A percentile compares a stretch with the other conserved stretches of the same genome.
These are phyloP conservation scores for Araneus ventricosus DNA, from an alignment of 1,140 invertebrate genomes.

Conservation along the genomic window DNA sequence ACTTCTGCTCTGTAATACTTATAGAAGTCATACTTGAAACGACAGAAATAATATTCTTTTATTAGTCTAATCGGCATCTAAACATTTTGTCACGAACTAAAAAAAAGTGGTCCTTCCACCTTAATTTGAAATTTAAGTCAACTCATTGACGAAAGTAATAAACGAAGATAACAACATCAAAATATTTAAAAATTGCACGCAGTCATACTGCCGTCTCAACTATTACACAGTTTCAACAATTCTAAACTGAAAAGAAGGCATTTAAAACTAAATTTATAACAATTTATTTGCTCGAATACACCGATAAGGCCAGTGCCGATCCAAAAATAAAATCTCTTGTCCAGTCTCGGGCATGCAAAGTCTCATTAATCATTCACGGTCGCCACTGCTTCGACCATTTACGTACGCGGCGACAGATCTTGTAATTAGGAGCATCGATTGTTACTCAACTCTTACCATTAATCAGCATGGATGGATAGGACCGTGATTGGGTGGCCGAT, in stretches of 20 bases:
- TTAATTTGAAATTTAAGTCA: too few species aligned
- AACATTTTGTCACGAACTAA: too few species aligned
- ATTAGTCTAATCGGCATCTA: too few species aligned
- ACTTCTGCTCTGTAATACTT: too few species aligned
- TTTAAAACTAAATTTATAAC: conserved; percentile 13
- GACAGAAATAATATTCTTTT: too few species aligned
- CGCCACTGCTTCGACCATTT: conserved; percentile 13
- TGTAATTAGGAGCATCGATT: conserved; percentile 65
- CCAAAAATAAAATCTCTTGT: conserved; percentile 13
- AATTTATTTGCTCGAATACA: not conserved
- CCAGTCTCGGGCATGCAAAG: not conserved
- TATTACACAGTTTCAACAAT: not conserved
- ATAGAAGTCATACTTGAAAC: too few species aligned
- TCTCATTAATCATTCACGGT: conserved; percentile 51
- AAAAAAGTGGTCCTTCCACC: too few species aligned
- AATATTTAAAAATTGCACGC: too few species aligned
- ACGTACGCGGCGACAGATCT: conserved; percentile 25
- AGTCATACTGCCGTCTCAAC: too few species aligned
- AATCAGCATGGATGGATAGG: conserved; percentile 35
- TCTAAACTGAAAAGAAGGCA: not conserved
- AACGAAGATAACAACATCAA: too few species aligned
- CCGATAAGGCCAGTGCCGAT: not conserved
- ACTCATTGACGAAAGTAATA: too few species aligned
- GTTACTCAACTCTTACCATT: conserved; percentile 24
- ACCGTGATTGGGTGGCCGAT: conserved; percentile 27